phyloP scores from a whole-genome alignment of 1,140 invertebrate species.

The Hyphantria cunea region DNA sequence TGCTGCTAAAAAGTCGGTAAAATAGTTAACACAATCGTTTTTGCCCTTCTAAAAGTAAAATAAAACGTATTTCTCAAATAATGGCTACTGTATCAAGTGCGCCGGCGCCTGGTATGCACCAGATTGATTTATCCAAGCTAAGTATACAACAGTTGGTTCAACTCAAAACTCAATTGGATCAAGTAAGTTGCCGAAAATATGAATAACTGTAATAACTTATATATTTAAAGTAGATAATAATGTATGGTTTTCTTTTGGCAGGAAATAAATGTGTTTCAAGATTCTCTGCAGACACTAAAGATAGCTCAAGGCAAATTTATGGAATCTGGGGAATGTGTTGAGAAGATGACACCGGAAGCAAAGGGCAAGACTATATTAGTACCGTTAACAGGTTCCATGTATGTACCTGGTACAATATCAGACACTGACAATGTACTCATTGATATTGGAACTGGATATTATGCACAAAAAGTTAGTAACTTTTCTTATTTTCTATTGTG shows the following conservation, averaged over 20 bases:
- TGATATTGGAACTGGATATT: constrained; percentile 97
- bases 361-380: constrained; percentile 93
- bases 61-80: constrained; percentile 42
- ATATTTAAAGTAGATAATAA: not conserved
- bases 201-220: constrained; percentile 10
- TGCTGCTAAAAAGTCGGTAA: constrained; percentile 32
- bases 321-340: constrained; percentile 92
- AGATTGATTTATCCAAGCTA: constrained; percentile 90
- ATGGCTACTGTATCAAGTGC: constrained; percentile 84
- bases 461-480: constrained; percentile 90
- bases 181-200: constrained; percentile 81
- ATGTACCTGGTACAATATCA: constrained; percentile 93
- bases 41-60: constrained; percentile 15
- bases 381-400: constrained; percentile 96
- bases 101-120: constrained; percentile 84
- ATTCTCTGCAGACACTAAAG: constrained; percentile 94
- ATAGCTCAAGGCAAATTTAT: constrained; percentile 94
- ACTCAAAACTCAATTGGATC: constrained; percentile 93
- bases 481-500: not conserved
- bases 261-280: constrained; percentile 94
- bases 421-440: constrained; percentile 93
- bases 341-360: constrained; percentile 88
- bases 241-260: constrained; percentile 62
- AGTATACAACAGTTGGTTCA: constrained; percentile 90
- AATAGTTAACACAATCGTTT: constrained; percentile 8